Evolutionary conservation across 2,888 invertebrate genomes (phyloP).

Genomic region (Cephus rjabovi): DNA sequence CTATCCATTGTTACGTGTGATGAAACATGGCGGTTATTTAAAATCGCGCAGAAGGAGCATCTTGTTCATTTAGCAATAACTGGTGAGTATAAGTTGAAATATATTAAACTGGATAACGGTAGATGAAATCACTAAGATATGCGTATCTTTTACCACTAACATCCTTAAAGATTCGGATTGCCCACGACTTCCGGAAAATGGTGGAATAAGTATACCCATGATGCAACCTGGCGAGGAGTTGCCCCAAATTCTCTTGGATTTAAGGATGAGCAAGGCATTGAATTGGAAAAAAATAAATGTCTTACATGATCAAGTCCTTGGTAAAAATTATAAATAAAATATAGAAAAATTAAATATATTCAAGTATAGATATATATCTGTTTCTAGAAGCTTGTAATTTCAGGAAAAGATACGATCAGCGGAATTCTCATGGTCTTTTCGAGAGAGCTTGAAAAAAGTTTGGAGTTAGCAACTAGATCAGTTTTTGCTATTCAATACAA

Average conservation of each 20-base stretch:
- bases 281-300: slow-evolving; percentile 80
- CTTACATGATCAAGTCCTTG: slow-evolving; percentile 79
- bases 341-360: background rate
- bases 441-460: slow-evolving; percentile 65
- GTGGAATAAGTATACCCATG: slow-evolving; percentile 79
- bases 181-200: slow-evolving; percentile 76
- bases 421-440: slow-evolving; percentile 74
- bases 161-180: slow-evolving; percentile 76
- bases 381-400: slow-evolving; percentile 23
- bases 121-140: background rate
- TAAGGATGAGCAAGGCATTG: slow-evolving; percentile 75
- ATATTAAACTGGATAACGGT: background rate
- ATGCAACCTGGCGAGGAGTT: slow-evolving; percentile 79
- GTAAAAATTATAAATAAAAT: slow-evolving; percentile 62
- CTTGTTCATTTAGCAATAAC: slow-evolving; percentile 81
- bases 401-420: slow-evolving; percentile 76
- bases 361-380: background rate
- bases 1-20: slow-evolving; percentile 81
- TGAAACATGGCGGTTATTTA: slow-evolving; percentile 80
- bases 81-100: slow-evolving; percentile 54
- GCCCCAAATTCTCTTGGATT: slow-evolving; percentile 82
- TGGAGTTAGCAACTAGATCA: slow-evolving; percentile 68
- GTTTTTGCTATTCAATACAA: slow-evolving; percentile 70
- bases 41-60: slow-evolving; percentile 73
- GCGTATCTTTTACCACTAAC: background rate